phyloP scores from a whole-genome alignment of 2,797 vertebrate species.

The Rhadinocentrus ornatus region DNA sequence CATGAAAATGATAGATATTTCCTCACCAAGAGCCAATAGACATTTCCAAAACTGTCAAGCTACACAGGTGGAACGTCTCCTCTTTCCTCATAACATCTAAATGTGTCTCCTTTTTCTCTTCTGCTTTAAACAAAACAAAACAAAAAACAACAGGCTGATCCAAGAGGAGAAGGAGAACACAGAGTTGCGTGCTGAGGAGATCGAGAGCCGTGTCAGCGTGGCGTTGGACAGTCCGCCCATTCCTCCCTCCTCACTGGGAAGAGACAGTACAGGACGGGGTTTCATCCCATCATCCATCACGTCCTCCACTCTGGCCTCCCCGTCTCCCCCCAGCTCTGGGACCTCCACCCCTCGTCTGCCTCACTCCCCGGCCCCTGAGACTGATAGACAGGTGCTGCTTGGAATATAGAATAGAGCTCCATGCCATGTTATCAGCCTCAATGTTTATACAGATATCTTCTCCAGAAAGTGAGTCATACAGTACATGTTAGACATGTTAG shows the following conservation, averaged over 20 bases:
- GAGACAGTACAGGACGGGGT: constrained; percentile 82
- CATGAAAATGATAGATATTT: not conserved
- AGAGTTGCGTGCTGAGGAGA: constrained; percentile 89
- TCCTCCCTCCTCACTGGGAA: constrained; percentile 82
- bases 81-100: not conserved
- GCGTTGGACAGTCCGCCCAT: constrained; percentile 82
- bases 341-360: constrained; percentile 89
- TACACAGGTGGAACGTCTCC: not conserved
- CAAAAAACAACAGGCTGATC: constrained; percentile 82
- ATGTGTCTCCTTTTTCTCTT: not conserved
- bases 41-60: not conserved
- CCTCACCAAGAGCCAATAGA: not conserved
- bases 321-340: constrained; percentile 90
- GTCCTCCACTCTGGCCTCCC: constrained; percentile 89
- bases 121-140: not conserved
- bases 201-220: constrained; percentile 88
- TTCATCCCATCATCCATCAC: constrained; percentile 89
- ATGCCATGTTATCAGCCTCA: constrained; percentile 16
- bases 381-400: constrained; percentile 79
- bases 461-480: constrained; percentile 57
- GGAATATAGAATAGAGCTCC: constrained; percentile 13
- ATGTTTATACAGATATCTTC: constrained; percentile 49
- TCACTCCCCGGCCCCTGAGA: constrained; percentile 88
- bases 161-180: constrained; percentile 94
- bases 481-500: no score